A percentile compares a stretch with the other conserved stretches of the same genome.
Evolutionary conservation across 2,113 vertebrate genomes (phyloP).

Genomic region (Nesogale talazaci): DNA sequence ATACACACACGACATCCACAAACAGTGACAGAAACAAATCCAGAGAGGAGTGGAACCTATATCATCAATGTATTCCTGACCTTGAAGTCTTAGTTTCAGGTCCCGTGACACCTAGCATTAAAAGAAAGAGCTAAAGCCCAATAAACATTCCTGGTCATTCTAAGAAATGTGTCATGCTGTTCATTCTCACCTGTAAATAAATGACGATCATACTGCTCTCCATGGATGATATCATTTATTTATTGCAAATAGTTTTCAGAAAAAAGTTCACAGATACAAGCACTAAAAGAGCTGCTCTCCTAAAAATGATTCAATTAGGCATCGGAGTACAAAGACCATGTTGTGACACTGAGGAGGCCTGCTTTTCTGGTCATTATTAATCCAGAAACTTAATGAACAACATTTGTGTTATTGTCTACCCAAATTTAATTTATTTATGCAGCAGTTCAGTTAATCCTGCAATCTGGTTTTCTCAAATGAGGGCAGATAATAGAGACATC

Average conservation of each 20-base stretch:
- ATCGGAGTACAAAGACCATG: slow-evolving; percentile 76
- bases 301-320: slow-evolving; percentile 72
- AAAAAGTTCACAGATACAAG: slow-evolving; percentile 64
- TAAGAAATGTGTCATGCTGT: slow-evolving; percentile 37
- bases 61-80: not conserved
- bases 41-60: not conserved
- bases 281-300: slow-evolving; percentile 67
- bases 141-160: not conserved
- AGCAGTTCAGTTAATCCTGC: slow-evolving; percentile 92
- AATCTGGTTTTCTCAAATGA: slow-evolving; percentile 91
- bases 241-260: slow-evolving; percentile 31
- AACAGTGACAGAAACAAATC: not conserved
- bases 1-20: not conserved
- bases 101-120: not conserved
- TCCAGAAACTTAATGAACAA: slow-evolving; percentile 91
- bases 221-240: slow-evolving; percentile 41
- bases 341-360: slow-evolving; percentile 83
- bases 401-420: slow-evolving; percentile 92
- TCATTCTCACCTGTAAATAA: not conserved
- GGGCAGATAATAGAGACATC: slow-evolving; percentile 92
- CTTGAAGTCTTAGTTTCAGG: not conserved
- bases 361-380: slow-evolving; percentile 91
- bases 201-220: not conserved
- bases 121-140: slow-evolving; percentile 27
- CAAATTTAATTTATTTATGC: slow-evolving; percentile 94